A percentile compares a stretch with the other conserved stretches of the same genome.
Conservation (phyloP, 2,888 invertebrate genomes). For the Cheilosia urbana region DNA sequence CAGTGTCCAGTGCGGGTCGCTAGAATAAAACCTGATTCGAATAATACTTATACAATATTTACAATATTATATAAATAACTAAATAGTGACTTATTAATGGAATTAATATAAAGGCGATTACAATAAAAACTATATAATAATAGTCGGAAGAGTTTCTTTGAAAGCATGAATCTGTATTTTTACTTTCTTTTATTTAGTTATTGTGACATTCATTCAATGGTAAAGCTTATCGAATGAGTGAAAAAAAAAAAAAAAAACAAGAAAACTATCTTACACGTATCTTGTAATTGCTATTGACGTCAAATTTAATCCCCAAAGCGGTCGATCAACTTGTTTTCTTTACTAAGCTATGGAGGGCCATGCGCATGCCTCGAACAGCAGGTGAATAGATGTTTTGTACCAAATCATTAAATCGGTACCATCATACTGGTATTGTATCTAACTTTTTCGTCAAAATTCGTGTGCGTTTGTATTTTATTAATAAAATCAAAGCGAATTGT, state of each 20-base stretch:
- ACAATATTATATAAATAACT: background rate
- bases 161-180: constrained; percentile 36
- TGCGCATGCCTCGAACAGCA: constrained; percentile 13
- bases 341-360: constrained; percentile 39
- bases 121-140: constrained; percentile 17
- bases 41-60: background rate
- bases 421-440: constrained; percentile 42
- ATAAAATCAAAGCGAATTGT: background rate
- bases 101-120: constrained; percentile 32
- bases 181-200: constrained; percentile 48
- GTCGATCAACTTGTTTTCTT: constrained; percentile 57
- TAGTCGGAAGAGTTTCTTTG: background rate
- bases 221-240: constrained; percentile 32
- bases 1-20: background rate
- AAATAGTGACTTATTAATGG: constrained; percentile 7
- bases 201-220: constrained; percentile 9
- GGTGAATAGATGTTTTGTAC: constrained; percentile 34
- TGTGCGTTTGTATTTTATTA: background rate
- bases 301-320: constrained; percentile 54
- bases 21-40: constrained; percentile 2
- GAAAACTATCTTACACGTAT: constrained; percentile 1
- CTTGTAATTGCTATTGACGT: constrained; percentile 52
- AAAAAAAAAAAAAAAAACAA: constrained; percentile 42
- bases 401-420: constrained; percentile 14
- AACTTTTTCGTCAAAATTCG: background rate